Evolutionary conservation across 92 coral and sea anemone genomes (phyloP).

Genomic region (Paramuricea clavata): DNA sequence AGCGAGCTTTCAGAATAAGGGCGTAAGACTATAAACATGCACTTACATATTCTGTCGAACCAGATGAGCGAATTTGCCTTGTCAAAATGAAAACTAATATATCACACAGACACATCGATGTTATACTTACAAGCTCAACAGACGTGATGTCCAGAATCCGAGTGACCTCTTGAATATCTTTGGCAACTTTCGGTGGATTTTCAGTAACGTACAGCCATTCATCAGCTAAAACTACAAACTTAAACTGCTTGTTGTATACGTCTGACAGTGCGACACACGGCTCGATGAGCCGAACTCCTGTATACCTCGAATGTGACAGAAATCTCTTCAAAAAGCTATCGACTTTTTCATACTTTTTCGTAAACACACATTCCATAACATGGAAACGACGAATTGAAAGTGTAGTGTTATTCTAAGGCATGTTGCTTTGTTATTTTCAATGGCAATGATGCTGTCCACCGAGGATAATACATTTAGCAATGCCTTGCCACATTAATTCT

Average conservation of each 20-base stretch:
- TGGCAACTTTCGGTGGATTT: constrained; percentile 88
- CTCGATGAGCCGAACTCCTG: constrained; percentile 89
- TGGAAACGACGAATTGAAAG: background rate
- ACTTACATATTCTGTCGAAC: background rate
- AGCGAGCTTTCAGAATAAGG: no score
- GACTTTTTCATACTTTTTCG: constrained; percentile 93
- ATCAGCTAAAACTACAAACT: constrained; percentile 89
- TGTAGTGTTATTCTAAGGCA: background rate
- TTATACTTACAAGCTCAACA: constrained; percentile 81
- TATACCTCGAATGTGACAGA: constrained; percentile 83
- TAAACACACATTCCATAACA: constrained; percentile 51
- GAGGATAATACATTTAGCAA: background rate
- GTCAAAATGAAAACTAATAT: background rate
- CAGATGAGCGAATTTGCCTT: background rate
- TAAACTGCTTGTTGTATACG: constrained; percentile 88
- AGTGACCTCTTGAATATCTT: constrained; percentile 81
- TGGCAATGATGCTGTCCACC: background rate
- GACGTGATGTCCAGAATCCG: constrained; percentile 83
- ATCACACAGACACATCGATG: no score
- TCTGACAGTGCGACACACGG: constrained; percentile 91
- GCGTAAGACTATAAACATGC: no score
- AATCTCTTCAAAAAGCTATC: constrained; percentile 91
- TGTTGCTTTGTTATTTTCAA: background rate
- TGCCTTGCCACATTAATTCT: background rate
- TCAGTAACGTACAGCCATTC: constrained; percentile 92